These are phyloP conservation scores for Zalophus californianus DNA, from an alignment of 2,797 vertebrate species.

Conservation along the genomic window DNA sequence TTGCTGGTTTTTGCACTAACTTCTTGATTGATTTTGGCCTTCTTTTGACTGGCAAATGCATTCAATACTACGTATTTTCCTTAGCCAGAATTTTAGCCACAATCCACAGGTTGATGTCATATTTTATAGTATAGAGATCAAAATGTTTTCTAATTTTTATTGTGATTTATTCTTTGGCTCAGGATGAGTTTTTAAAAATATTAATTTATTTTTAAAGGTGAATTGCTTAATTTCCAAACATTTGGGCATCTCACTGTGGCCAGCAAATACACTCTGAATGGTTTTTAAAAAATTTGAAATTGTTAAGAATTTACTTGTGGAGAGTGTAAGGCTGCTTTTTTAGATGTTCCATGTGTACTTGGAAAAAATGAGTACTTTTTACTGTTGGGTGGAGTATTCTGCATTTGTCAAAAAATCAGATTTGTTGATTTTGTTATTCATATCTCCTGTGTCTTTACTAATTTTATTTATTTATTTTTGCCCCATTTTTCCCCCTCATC, in stretches of 20 bases:
- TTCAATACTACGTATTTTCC: background rate
- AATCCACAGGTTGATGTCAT: background rate
- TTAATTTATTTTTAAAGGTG: background rate
- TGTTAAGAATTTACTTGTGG: constrained; percentile 25
- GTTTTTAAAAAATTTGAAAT: constrained; percentile 29
- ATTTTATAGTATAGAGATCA: background rate
- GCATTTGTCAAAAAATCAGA: background rate
- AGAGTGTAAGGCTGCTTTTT: background rate
- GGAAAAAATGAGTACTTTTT: background rate
- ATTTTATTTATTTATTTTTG: background rate
- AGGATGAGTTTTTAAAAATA: background rate
- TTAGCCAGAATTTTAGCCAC: background rate
- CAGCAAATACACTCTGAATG: background rate
- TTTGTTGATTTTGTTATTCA: constrained; percentile 30
- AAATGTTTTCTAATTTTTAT: background rate
- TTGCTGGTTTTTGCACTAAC: background rate
- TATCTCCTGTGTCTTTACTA: background rate
- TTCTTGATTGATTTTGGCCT: background rate
- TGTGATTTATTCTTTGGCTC: background rate
- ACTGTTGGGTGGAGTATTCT: constrained; percentile 1
- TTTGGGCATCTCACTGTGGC: background rate
- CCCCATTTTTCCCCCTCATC: background rate
- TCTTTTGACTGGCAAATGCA: background rate
- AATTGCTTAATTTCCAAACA: constrained; percentile 39
- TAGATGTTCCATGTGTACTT: background rate